A percentile compares a stretch with the other conserved stretches of the same genome.
phyloP scores from a whole-genome alignment of 2,888 invertebrate species.

The Drosophila greeni region DNA sequence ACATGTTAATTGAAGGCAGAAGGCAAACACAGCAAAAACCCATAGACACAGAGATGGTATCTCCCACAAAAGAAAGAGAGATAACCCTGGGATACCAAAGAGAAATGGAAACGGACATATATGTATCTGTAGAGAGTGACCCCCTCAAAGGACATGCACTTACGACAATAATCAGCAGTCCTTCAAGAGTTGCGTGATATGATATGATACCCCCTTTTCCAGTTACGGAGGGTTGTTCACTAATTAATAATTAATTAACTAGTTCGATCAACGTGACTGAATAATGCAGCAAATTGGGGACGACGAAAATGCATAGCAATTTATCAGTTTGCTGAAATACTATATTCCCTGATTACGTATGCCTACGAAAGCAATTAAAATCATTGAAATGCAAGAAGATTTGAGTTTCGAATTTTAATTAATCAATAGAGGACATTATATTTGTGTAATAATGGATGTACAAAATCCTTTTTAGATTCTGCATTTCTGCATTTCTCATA shows the following conservation, averaged over 20 bases:
- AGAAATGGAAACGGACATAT: conserved; percentile 12
- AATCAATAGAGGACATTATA: background rate
- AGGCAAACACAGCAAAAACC: conserved; percentile 44
- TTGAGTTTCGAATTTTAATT: conserved; percentile 3
- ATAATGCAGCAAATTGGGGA: background rate
- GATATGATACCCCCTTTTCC: conserved; percentile 1
- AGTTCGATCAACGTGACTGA: background rate
- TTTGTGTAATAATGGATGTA: background rate
- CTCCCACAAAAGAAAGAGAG: conserved; percentile 18
- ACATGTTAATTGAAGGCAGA: conserved; percentile 68
- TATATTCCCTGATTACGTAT: conserved; percentile 2
- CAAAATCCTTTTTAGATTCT: background rate
- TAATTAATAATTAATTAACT: conserved; percentile 36
- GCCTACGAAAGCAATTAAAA: conserved; percentile 5
- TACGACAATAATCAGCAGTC: conserved; percentile 44
- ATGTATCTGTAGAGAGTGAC: background rate
- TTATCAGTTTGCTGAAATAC: conserved; percentile 4
- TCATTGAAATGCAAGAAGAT: background rate
- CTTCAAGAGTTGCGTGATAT: conserved; percentile 9
- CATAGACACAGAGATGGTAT: conserved; percentile 7
- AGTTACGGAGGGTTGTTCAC: no score
- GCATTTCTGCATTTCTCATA: background rate
- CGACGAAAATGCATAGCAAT: background rate
- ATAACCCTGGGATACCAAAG: conserved; percentile 20
- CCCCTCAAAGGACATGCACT: conserved; percentile 51